Evolutionary conservation across 2,797 vertebrate genomes (phyloP).

Genomic region (Artibeus lituratus): DNA sequence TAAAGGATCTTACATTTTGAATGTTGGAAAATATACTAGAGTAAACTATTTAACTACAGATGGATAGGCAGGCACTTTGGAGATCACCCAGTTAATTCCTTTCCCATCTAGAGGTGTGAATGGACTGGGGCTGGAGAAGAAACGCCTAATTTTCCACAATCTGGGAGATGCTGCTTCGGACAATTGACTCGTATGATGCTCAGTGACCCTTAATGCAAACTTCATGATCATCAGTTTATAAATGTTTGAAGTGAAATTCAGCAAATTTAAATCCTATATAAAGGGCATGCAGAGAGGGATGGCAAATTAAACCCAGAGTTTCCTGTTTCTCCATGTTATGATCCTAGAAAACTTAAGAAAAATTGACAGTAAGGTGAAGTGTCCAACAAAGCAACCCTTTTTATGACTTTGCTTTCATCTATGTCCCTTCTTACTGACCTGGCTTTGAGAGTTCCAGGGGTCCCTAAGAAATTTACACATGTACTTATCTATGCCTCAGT

Average conservation of each 20-base stretch:
- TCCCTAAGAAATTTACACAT: not conserved
- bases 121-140: accelerated
- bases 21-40: not conserved
- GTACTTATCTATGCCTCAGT: not conserved
- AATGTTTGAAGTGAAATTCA: not conserved
- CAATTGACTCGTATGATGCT: not conserved
- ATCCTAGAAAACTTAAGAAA: not conserved
- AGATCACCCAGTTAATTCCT: not conserved
- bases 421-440: not conserved
- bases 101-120: not conserved
- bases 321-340: not conserved
- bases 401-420: not conserved
- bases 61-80: not conserved
- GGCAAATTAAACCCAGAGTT: not conserved
- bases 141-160: not conserved
- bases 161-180: not conserved
- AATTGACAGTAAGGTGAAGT: not conserved
- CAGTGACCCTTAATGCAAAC: not conserved
- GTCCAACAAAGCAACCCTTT: not conserved
- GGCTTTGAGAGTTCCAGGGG: not conserved
- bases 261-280: not conserved
- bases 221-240: not conserved
- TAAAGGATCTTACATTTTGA: not conserved
- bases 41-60: not conserved
- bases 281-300: not conserved